Conservation (phyloP, 2,113 vertebrate species). For the Neolamprologus hecqui region DNA sequence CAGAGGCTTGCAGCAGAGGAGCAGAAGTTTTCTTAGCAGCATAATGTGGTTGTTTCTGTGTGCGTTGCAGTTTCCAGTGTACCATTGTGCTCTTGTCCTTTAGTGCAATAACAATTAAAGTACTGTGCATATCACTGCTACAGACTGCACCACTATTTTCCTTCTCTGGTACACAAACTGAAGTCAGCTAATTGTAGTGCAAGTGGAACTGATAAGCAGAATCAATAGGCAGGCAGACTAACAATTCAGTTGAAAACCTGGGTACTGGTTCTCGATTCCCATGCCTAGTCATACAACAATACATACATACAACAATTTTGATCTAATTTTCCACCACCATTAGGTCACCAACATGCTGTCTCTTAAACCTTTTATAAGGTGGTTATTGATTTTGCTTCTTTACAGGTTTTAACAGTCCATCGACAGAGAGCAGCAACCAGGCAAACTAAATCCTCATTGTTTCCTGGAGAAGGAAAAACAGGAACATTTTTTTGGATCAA, state of each 20-base stretch:
- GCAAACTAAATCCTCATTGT: neutral
- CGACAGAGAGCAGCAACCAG: neutral
- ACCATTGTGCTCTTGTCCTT: neutral
- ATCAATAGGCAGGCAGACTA: neutral
- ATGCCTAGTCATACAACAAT: neutral
- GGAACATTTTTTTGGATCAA: neutral
- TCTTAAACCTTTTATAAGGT: too few species aligned
- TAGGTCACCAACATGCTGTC: too few species aligned
- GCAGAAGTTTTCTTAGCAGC: neutral
- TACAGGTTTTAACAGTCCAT: too few species aligned
- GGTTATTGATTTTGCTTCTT: too few species aligned
- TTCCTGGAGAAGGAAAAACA: neutral
- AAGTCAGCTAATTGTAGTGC: neutral
- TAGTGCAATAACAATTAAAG: fast-evolving
- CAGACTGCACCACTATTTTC: neutral
- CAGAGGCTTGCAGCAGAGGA: neutral
- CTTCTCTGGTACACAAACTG: neutral
- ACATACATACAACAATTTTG: neutral
- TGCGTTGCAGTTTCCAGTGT: fast-evolving
- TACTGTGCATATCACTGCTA: neutral
- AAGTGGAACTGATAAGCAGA: neutral
- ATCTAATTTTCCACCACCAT: neutral
- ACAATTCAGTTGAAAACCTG: neutral
- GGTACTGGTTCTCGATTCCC: neutral
- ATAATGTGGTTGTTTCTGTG: neutral